These are phyloP conservation scores for Athalia circularis DNA, from an alignment of 2,888 invertebrate genomes.

Conservation along the genomic window DNA sequence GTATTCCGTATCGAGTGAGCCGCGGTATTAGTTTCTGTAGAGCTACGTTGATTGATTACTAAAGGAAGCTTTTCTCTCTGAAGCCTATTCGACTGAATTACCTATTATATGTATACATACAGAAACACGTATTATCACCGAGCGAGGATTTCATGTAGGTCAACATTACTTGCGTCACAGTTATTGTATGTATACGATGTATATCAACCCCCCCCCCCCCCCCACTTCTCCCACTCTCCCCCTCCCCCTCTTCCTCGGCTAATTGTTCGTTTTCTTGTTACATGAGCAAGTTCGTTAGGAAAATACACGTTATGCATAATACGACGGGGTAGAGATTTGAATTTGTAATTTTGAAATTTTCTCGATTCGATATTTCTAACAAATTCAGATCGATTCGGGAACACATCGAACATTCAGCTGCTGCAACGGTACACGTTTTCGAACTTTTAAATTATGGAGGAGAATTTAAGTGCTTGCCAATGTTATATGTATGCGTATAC, in stretches of 20 bases:
- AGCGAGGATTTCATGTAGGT: constrained; percentile 4
- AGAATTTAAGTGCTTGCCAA: constrained; percentile 36
- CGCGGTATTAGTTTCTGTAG: constrained; percentile 13
- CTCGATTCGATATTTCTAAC: background rate
- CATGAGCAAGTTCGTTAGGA: no score
- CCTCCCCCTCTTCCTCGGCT: no score
- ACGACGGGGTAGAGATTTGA: no score
- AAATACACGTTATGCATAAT: no score
- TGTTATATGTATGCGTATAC: no score
- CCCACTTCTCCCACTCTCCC: no score
- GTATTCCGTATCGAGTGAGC: constrained; percentile 6
- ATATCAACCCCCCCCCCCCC: no score
- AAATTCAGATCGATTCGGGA: background rate
- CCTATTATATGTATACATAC: background rate
- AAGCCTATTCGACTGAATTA: constrained; percentile 28
- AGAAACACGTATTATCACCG: background rate
- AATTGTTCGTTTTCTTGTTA: no score
- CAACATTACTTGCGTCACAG: constrained; percentile 3
- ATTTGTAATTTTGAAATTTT: no score
- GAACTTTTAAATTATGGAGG: constrained; percentile 7
- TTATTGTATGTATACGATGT: no score
- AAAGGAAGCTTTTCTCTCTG: constrained; percentile 16
- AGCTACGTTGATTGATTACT: constrained; percentile 33
- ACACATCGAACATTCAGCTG: background rate
- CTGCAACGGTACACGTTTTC: background rate